Percentiles rank a stretch among this genome's conserved stretches.
phyloP scores from a whole-genome alignment of 2,888 invertebrate species.

The Acrobasis repandana region DNA sequence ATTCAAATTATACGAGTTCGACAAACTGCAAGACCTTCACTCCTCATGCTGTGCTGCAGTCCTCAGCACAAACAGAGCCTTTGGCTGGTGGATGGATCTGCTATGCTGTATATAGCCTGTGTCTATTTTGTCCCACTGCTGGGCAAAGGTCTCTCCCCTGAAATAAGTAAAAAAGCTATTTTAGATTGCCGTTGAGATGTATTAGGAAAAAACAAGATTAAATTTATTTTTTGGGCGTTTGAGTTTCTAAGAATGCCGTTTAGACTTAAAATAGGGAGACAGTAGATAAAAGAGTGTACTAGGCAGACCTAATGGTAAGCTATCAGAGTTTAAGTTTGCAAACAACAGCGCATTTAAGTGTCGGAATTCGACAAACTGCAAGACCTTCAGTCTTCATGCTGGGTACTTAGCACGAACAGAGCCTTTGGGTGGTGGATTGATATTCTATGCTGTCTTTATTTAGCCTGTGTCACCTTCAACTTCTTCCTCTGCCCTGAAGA shows the following conservation, averaged over 20 bases:
- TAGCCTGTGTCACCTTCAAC: constrained; percentile 29
- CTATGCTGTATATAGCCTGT: constrained; percentile 78
- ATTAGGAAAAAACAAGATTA: too few relatives aligned
- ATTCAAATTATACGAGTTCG: constrained; percentile 88
- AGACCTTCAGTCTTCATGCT: constrained; percentile 50
- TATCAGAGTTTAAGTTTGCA: too few relatives aligned
- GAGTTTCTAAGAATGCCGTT: too few relatives aligned
- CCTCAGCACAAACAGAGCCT: constrained; percentile 69
- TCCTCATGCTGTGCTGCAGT: constrained; percentile 48
- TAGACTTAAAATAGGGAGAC: too few relatives aligned
- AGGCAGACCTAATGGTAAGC: background rate
- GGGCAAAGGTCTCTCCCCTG: constrained; percentile 85
- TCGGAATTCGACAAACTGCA: constrained; percentile 88
- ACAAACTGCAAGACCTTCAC: constrained; percentile 80
- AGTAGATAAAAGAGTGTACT: background rate
- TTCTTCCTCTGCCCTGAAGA: too few relatives aligned
- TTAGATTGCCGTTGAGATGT: too few relatives aligned
- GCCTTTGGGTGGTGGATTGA: constrained; percentile 84
- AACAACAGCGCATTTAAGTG: constrained; percentile 85
- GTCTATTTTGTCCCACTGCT: too few relatives aligned
- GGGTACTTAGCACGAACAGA: constrained; percentile 62
- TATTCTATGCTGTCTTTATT: constrained; percentile 80
- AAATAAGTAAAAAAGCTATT: too few relatives aligned
- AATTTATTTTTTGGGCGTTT: too few relatives aligned
- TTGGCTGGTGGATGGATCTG: constrained; percentile 83